Evolutionary conservation across 2,113 vertebrate species (phyloP).

Genomic region (Rhadina sibilatrix): DNA sequence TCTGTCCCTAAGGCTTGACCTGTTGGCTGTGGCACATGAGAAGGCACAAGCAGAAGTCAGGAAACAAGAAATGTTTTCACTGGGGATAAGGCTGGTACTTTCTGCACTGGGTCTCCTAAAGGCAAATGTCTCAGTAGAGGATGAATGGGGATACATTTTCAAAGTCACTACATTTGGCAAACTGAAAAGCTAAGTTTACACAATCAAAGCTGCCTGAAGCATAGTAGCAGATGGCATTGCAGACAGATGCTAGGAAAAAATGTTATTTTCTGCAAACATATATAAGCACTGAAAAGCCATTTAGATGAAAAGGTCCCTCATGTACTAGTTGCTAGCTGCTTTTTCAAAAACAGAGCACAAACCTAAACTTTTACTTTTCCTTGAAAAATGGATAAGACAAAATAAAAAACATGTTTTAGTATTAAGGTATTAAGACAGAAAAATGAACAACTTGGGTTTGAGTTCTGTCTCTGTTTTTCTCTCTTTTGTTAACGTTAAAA

Average conservation of each 20-base stretch:
- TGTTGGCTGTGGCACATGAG: neutral
- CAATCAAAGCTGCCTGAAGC: constrained; percentile 32
- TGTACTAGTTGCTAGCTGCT: neutral
- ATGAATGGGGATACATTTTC: constrained; percentile 2
- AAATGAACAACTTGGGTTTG: neutral
- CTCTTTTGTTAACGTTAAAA: neutral
- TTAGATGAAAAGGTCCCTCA: constrained; percentile 9
- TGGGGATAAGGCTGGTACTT: neutral
- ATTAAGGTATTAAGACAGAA: neutral
- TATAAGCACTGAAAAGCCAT: neutral
- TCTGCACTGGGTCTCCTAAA: neutral
- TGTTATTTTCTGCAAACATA: constrained; percentile 44
- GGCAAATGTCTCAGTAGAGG: neutral
- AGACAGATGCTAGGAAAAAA: constrained; percentile 40
- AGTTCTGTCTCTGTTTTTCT: neutral
- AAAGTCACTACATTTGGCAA: constrained; percentile 20
- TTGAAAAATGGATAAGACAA: neutral
- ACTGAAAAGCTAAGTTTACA: constrained; percentile 29
- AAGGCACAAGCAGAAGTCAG: neutral
- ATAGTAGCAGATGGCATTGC: constrained; percentile 43
- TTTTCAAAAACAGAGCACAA: neutral
- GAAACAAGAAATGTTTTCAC: neutral
- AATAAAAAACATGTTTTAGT: neutral
- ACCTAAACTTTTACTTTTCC: neutral
- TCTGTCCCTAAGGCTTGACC: neutral